These are phyloP conservation scores for Phaethornis superciliosus DNA, from an alignment of 2,113 vertebrate species.

Conservation along the genomic window DNA sequence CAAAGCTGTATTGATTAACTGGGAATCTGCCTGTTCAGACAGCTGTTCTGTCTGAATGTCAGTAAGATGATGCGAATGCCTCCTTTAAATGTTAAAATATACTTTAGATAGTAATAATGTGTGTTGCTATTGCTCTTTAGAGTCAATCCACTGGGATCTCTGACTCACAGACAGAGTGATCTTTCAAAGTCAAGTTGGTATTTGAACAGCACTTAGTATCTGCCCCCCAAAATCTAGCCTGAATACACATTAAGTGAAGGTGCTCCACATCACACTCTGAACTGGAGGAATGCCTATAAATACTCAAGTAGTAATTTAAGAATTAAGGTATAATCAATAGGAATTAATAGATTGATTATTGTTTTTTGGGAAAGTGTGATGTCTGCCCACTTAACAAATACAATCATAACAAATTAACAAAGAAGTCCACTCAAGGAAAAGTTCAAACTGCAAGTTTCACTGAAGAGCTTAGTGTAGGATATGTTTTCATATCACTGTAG, in stretches of 20 bases:
- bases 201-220: constrained; percentile 51
- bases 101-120: constrained; percentile 62
- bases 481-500: neutral
- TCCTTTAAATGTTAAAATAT: constrained; percentile 76
- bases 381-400: neutral
- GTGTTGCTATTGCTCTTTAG: constrained; percentile 35
- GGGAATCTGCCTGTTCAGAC: constrained; percentile 35
- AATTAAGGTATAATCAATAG: neutral
- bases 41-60: constrained; percentile 65
- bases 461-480: neutral
- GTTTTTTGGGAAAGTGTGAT: neutral
- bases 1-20: constrained; percentile 70
- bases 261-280: neutral
- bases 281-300: neutral
- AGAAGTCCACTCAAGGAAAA: neutral
- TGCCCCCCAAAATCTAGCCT: constrained; percentile 10
- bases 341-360: neutral
- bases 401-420: neutral
- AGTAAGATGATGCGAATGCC: constrained; percentile 52
- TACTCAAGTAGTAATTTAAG: neutral
- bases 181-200: constrained; percentile 57
- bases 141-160: constrained; percentile 46
- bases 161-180: constrained; percentile 24
- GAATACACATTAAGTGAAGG: constrained; percentile 3
- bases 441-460: neutral